phyloP scores from a whole-genome alignment of 1,140 invertebrate species.

The Stenopsyche tienmushanensis region DNA sequence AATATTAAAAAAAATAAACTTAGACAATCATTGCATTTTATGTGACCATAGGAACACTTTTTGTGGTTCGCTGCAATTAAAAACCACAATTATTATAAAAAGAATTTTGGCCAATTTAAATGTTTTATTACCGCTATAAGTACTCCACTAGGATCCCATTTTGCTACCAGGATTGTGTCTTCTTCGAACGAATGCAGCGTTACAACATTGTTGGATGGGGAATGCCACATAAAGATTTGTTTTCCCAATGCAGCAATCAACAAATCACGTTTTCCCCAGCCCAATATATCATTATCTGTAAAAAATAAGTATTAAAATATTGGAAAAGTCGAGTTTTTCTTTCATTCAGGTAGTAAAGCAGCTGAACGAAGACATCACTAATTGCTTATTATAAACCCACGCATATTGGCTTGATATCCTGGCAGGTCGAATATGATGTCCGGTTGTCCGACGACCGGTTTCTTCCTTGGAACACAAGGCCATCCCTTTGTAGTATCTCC shows the following conservation, averaged over 20 bases:
- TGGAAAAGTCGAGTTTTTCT: not conserved
- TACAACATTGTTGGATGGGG: constrained; percentile 23
- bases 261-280: constrained; percentile 29
- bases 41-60: no score
- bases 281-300: constrained; percentile 35
- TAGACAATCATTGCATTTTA: no score
- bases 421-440: constrained; percentile 37
- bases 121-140: constrained; percentile 35
- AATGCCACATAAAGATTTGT: constrained; percentile 33
- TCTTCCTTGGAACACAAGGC: constrained; percentile 29
- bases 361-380: not conserved
- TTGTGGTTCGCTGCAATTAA: no score
- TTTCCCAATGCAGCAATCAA: constrained; percentile 23
- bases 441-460: constrained; percentile 25
- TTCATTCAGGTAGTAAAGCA: no score
- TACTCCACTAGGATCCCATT: constrained; percentile 25
- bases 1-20: no score
- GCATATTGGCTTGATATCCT: constrained; percentile 33
- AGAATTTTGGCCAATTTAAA: no score
- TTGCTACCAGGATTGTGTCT: constrained; percentile 23
- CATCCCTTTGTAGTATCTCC: constrained; percentile 18
- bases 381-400: constrained; percentile 7
- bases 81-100: no score
- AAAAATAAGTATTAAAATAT: not conserved
- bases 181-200: constrained; percentile 20